Evolutionary conservation across 2,797 vertebrate genomes (phyloP).

Genomic region (Gobio occitaniae): DNA sequence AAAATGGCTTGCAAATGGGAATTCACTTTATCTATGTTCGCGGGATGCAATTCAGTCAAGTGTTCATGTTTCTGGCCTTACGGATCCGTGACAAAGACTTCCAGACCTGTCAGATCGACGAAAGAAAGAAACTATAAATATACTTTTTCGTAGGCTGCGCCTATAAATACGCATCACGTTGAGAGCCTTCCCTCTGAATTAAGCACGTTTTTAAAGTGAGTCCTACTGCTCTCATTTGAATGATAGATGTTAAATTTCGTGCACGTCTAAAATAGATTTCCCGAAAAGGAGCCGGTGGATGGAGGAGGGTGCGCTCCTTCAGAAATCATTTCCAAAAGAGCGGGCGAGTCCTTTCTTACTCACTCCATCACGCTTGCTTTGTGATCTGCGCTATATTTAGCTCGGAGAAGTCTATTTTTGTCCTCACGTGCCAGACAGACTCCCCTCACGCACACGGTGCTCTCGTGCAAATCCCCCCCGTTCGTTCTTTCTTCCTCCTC

Average conservation of each 20-base stretch:
- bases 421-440: slow-evolving; percentile 60
- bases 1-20: neutral
- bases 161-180: slow-evolving; percentile 28
- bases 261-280: slow-evolving; percentile 39
- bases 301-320: neutral
- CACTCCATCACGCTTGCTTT: slow-evolving; percentile 8
- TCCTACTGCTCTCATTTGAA: slow-evolving; percentile 43
- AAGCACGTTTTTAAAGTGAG: slow-evolving; percentile 35
- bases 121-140: slow-evolving; percentile 21
- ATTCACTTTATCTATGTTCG: neutral
- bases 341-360: slow-evolving; percentile 33
- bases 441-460: slow-evolving; percentile 43
- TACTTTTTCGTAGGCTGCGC: neutral
- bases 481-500: neutral
- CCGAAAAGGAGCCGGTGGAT: neutral
- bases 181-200: slow-evolving; percentile 23
- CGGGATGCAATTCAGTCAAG: neutral
- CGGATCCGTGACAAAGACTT: neutral
- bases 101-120: slow-evolving; percentile 4
- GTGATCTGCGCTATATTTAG: slow-evolving; percentile 56
- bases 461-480: slow-evolving; percentile 29
- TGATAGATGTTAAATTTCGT: slow-evolving; percentile 35
- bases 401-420: slow-evolving; percentile 52
- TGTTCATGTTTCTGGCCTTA: neutral
- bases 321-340: slow-evolving; percentile 27